phyloP scores from a whole-genome alignment of 2,113 vertebrate species.

The Gnathonemus longibarbis region DNA sequence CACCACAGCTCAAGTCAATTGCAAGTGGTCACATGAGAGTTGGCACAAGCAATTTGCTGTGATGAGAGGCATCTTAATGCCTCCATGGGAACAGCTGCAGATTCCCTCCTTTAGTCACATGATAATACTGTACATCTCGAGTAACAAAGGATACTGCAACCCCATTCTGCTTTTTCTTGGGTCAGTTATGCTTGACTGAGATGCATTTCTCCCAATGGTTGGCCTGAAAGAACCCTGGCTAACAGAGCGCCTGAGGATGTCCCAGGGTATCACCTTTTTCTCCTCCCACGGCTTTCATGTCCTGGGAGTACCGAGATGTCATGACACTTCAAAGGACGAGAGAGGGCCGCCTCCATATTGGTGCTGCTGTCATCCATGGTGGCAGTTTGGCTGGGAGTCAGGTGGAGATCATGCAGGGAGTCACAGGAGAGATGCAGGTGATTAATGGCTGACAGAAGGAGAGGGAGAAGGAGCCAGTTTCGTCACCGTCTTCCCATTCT shows the following conservation, averaged over 20 bases:
- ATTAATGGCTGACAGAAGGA: slow-evolving; percentile 33
- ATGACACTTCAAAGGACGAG: slow-evolving; percentile 54
- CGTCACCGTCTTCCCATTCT: slow-evolving; percentile 32
- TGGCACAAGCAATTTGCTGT: background rate
- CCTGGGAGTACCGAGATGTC: slow-evolving; percentile 32
- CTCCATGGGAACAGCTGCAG: background rate
- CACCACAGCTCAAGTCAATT: background rate
- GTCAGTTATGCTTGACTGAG: slow-evolving; percentile 29
- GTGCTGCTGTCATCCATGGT: slow-evolving; percentile 26
- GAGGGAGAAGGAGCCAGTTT: slow-evolving; percentile 20
- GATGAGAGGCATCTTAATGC: background rate
- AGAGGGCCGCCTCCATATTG: slow-evolving; percentile 23
- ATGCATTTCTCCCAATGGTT: slow-evolving; percentile 30
- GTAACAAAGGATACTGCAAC: slow-evolving; percentile 27
- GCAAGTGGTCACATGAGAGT: background rate
- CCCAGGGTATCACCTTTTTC: slow-evolving; percentile 24
- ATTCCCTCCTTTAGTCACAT: background rate
- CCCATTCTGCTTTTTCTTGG: slow-evolving; percentile 27
- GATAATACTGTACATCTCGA: slow-evolving; percentile 23
- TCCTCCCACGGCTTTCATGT: slow-evolving; percentile 33
- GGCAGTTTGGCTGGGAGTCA: background rate
- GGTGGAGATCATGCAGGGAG: slow-evolving; percentile 48
- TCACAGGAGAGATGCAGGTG: slow-evolving; percentile 30
- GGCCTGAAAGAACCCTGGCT: slow-evolving; percentile 27
- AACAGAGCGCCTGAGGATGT: slow-evolving; percentile 17